Conservation (phyloP, 2,888 invertebrate genomes). For the Acrocyrtus sp. region DNA sequence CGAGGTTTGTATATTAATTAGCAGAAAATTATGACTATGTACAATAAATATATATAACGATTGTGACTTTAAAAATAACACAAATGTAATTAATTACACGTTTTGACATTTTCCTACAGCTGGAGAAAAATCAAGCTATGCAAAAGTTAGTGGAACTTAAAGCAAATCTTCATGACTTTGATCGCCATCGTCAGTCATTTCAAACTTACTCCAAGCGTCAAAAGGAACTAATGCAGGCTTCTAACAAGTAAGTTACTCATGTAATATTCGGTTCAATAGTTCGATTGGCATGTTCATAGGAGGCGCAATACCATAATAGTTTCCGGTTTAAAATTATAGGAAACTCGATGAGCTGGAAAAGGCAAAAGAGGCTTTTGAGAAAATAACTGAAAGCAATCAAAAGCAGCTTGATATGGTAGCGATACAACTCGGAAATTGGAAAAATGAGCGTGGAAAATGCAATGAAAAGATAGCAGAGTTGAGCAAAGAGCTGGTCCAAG, state of each 20-base stretch:
- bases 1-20: too few species aligned
- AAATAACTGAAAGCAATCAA: constrained; percentile 23
- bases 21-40: too few species aligned
- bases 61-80: too few species aligned
- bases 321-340: constrained; percentile 24
- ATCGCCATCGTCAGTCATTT: constrained; percentile 31
- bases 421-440: constrained; percentile 23
- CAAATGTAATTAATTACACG: too few species aligned
- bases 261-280: too few species aligned
- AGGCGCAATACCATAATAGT: too few species aligned
- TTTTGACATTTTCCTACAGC: constrained; percentile 23
- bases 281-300: too few species aligned
- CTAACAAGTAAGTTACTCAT: constrained; percentile 37
- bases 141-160: constrained; percentile 23
- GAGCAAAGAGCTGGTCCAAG: constrained; percentile 34
- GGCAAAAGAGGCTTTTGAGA: constrained; percentile 20
- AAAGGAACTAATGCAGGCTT: constrained; percentile 9
- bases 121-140: constrained; percentile 38
- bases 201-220: constrained; percentile 26
- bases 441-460: constrained; percentile 2
- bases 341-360: constrained; percentile 28
- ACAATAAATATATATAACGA: too few species aligned
- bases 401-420: constrained; percentile 34
- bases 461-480: constrained; percentile 24
- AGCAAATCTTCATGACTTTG: constrained; percentile 14